A percentile compares a stretch with the other conserved stretches of the same genome.
phyloP scores from a whole-genome alignment of 2,888 invertebrate genomes.

The Acanthopleura granulata region DNA sequence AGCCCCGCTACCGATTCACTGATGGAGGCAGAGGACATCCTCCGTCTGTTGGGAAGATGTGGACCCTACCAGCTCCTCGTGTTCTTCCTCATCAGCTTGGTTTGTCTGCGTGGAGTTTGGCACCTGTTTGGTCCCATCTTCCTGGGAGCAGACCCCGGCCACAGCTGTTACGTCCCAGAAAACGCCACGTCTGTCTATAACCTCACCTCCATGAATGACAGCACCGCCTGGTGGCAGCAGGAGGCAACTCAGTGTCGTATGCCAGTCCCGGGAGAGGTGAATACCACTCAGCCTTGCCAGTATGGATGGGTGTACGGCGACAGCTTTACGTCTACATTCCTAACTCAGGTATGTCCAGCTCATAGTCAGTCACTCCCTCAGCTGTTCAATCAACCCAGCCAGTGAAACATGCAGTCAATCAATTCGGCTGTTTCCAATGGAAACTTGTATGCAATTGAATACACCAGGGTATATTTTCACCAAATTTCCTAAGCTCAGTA shows the following conservation, averaged over 20 bases:
- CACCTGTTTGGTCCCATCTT: constrained; percentile 48
- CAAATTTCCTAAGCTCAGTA: too few relatives aligned
- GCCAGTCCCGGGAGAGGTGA: background rate
- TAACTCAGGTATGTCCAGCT: constrained; percentile 43
- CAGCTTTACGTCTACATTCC: constrained; percentile 45
- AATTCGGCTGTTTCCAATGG: too few relatives aligned
- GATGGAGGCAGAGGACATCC: constrained; percentile 35
- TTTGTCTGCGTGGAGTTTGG: constrained; percentile 56
- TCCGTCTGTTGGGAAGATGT: constrained; percentile 38
- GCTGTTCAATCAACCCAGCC: too few relatives aligned
- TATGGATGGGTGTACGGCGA: constrained; percentile 46
- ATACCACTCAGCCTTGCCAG: background rate
- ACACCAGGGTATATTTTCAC: too few relatives aligned
- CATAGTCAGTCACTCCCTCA: too few relatives aligned
- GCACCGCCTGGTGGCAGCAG: background rate
- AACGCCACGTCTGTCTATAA: constrained; percentile 16
- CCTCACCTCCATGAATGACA: constrained; percentile 19
- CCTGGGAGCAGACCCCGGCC: constrained; percentile 36
- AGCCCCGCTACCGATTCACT: background rate
- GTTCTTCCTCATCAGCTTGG: constrained; percentile 42
- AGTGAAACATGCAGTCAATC: too few relatives aligned
- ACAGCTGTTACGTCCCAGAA: constrained; percentile 37
- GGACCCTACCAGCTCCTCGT: constrained; percentile 42
- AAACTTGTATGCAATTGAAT: too few relatives aligned
- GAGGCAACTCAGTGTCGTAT: constrained; percentile 4